A percentile compares a stretch with the other conserved stretches of the same genome.
Evolutionary conservation across 2,797 vertebrate species (phyloP).

Genomic region (Sebastes trivittatus): DNA sequence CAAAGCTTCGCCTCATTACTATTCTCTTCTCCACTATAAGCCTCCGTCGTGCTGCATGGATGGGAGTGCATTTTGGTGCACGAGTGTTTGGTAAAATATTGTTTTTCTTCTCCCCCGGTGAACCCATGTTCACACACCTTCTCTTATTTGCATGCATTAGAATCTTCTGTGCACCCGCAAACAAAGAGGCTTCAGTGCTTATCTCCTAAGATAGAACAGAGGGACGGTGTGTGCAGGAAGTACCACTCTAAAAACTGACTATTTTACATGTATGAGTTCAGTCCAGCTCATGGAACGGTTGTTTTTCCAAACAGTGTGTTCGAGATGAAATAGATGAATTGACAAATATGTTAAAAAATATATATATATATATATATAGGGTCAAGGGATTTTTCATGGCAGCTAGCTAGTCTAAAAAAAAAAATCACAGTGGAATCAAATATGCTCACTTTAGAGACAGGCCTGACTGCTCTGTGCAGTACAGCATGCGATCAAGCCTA

Average conservation of each 20-base stretch:
- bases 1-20: conserved; percentile 67
- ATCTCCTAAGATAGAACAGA: conserved; percentile 58
- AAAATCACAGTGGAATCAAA: conserved; percentile 48
- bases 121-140: conserved; percentile 42
- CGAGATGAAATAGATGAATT: conserved; percentile 39
- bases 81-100: conserved; percentile 36
- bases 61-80: conserved; percentile 37
- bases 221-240: conserved; percentile 29
- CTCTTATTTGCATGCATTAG: conserved; percentile 58
- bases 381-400: conserved; percentile 38
- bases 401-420: conserved; percentile 1
- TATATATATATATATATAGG: background rate
- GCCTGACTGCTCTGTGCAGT: conserved; percentile 43
- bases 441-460: conserved; percentile 21
- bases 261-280: conserved; percentile 33
- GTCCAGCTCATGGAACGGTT: conserved; percentile 12
- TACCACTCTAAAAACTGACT: conserved; percentile 18
- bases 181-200: conserved; percentile 40
- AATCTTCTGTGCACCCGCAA: conserved; percentile 35
- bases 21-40: conserved; percentile 48
- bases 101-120: conserved; percentile 44
- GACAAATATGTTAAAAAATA: conserved; percentile 28
- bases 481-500: conserved; percentile 27
- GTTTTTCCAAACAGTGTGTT: conserved; percentile 14
- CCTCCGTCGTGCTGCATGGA: conserved; percentile 8